Evolutionary conservation across 2,113 vertebrate genomes (phyloP).

Genomic region (Delphinus delphis): DNA sequence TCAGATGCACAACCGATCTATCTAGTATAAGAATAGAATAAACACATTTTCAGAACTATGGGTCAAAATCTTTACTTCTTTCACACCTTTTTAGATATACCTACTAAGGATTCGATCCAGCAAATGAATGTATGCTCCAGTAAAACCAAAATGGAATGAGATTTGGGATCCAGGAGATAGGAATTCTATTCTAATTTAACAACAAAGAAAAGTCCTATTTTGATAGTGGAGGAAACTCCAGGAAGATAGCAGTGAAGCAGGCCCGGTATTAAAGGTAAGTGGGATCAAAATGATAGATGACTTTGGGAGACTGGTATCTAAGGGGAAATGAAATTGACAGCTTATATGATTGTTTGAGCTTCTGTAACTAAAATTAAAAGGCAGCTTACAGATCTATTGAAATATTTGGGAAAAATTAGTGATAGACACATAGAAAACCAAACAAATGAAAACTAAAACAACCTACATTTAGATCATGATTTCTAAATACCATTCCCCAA

Average conservation of each 20-base stretch:
- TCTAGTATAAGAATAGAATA: neutral
- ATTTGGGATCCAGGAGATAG: neutral
- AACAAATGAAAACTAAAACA: conserved; percentile 22
- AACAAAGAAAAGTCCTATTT: neutral
- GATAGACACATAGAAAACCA: neutral
- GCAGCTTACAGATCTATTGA: neutral
- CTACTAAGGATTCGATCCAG: neutral
- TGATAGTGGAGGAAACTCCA: neutral
- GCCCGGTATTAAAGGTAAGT: neutral
- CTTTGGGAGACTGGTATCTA: neutral
- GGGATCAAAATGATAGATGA: neutral
- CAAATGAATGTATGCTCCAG: neutral
- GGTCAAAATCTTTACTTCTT: neutral
- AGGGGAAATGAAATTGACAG: neutral
- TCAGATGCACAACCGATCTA: neutral
- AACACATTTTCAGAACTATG: neutral
- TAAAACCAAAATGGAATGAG: neutral
- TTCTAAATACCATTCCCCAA: neutral
- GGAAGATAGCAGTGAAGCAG: neutral
- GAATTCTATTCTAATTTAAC: neutral
- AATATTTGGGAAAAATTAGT: neutral
- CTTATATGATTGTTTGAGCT: neutral
- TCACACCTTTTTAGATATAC: neutral
- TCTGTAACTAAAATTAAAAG: conserved; percentile 17
- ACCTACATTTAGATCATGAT: neutral